A percentile compares a stretch with the other conserved stretches of the same genome.
Conservation (phyloP, 2,797 vertebrate species). For the Pristis pectinata region DNA sequence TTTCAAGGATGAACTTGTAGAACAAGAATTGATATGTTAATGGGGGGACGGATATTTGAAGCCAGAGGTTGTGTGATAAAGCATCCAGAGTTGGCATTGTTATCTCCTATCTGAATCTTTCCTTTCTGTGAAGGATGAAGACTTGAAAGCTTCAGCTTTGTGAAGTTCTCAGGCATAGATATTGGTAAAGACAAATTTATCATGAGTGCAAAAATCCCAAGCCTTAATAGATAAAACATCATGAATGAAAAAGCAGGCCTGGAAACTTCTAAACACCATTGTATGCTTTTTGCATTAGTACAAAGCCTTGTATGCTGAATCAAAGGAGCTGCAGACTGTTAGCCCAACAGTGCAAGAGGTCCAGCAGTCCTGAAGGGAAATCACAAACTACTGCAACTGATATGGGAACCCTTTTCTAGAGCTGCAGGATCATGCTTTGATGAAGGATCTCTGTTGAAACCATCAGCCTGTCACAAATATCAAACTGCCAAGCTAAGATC, state of each 20-base stretch:
- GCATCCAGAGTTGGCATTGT: neutral
- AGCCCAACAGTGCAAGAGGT: neutral
- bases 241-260: neutral
- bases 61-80: neutral
- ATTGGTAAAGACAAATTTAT: neutral
- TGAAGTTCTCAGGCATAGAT: neutral
- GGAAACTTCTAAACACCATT: neutral
- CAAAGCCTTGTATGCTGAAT: neutral
- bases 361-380: neutral
- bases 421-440: neutral
- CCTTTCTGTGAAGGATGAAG: neutral
- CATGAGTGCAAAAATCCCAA: neutral
- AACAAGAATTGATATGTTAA: neutral
- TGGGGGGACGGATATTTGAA: neutral
- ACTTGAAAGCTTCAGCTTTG: neutral
- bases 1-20: neutral
- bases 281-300: neutral
- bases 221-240: neutral
- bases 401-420: neutral
- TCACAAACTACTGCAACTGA: neutral
- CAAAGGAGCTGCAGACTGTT: neutral
- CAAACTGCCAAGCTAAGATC: neutral
- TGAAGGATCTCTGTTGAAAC: neutral
- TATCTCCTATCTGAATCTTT: neutral
- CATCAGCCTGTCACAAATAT: neutral